A percentile compares a stretch with the other conserved stretches of the same genome.
Evolutionary conservation across 2,113 vertebrate species (phyloP).

Genomic region (Scomber scombrus): DNA sequence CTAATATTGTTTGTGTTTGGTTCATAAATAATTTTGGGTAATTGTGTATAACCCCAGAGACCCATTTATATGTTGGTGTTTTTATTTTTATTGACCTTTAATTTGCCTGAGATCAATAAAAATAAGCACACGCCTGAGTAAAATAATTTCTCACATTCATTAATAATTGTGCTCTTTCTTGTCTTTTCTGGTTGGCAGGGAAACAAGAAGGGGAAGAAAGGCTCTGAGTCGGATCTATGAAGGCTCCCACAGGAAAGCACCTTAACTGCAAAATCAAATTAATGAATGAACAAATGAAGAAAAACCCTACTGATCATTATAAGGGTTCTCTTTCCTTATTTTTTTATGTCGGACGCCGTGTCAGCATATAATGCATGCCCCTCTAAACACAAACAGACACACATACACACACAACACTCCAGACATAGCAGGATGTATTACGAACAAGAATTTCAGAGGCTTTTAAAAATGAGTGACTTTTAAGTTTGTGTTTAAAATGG

Average conservation of each 20-base stretch:
- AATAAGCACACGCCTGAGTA: not conserved
- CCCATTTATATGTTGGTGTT: not conserved
- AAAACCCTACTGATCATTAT: constrained; percentile 38
- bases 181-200: constrained; percentile 82
- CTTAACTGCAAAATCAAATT: constrained; percentile 19
- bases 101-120: not conserved
- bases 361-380: constrained; percentile 67
- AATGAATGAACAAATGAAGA: constrained; percentile 51
- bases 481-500: constrained; percentile 17
- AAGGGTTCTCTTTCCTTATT: constrained; percentile 20
- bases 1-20: not conserved
- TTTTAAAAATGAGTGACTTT: constrained; percentile 20
- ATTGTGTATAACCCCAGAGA: not conserved
- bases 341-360: constrained; percentile 33
- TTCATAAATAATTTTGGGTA: too few species aligned
- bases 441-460: constrained; percentile 16
- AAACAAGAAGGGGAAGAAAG: constrained; percentile 92
- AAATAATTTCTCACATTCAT: not conserved
- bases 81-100: not conserved
- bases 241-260: constrained; percentile 48
- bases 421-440: constrained; percentile 35
- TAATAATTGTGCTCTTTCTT: constrained; percentile 22
- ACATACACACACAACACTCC: constrained; percentile 34
- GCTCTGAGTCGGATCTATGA: constrained; percentile 89
- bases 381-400: constrained; percentile 16